phyloP scores from a whole-genome alignment of 2,888 invertebrate species.

The Tipula confusa region DNA sequence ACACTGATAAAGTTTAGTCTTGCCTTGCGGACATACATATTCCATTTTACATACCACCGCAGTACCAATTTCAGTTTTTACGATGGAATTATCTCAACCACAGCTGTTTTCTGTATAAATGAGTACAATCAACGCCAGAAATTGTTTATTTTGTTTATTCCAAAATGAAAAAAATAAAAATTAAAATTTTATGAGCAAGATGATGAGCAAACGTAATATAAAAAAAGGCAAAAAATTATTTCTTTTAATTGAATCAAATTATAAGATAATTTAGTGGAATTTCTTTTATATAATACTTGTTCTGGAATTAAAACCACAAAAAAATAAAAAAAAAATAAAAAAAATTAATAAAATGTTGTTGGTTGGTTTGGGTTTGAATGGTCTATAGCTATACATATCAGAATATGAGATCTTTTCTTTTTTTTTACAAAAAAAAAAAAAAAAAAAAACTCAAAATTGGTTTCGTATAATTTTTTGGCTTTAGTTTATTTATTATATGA shows the following conservation, averaged over 20 bases:
- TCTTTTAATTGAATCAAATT: constrained; percentile 8
- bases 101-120: neutral
- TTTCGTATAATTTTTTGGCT: neutral
- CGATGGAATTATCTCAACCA: neutral
- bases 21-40: too few species aligned
- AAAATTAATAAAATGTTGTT: too few species aligned
- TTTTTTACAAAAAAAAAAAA: neutral
- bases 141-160: neutral
- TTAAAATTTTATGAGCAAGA: too few species aligned
- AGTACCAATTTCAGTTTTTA: too few species aligned
- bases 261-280: neutral
- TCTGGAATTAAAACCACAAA: neutral
- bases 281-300: neutral
- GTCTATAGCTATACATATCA: too few species aligned
- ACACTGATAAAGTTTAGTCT: too few species aligned
- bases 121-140: neutral
- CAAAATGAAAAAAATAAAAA: neutral
- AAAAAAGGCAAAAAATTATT: neutral
- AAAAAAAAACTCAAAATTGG: too few species aligned
- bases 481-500: neutral
- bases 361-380: neutral
- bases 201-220: neutral
- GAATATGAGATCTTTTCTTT: neutral
- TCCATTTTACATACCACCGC: too few species aligned
- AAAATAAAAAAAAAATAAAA: too few species aligned